Base-by-base conservation (phyloP, 2,113 vertebrate species). In the Peucedramus taeniatus region DNA sequence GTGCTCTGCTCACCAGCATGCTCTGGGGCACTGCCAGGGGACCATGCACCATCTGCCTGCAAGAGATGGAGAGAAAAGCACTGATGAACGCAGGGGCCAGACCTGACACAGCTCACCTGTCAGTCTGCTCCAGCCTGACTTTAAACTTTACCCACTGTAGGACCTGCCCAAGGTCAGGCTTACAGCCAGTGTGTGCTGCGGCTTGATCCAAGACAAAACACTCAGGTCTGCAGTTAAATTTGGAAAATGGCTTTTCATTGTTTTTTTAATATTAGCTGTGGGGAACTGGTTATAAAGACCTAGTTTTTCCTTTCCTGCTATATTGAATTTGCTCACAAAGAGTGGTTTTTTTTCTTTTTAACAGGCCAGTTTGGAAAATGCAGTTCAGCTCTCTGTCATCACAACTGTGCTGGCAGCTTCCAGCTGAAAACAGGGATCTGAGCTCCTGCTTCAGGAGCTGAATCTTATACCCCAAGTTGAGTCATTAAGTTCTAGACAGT, bases 11-110 rank as follows among this genome's bases (percentile, higher is more conserved):
- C 33, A 31, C 61, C 21, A 1, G 18, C 0, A 0, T 23, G 12
- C 33, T 44, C 26, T 82, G 30, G 30, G 24, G 3, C 35, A n/a
- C 56, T 28, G 33, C 30, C 27, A 28, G 24, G n/a, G 54, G 24
- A 33, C 39, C 6, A 1, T 4, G 7, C 0, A 0, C 47, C 3
- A 0, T 3, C 37, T n/a, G 30, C 50, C 68, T 57, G 42, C 28
- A 18, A 18, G 56, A 70, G 35, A 13, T 30, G 37, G 39, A 56
- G 47, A 69, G 27, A 42, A 51, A 35, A 57, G 54, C 1, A 1
- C 23, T 10, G 45, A 3, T 50, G n/a, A 37, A 37, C 1, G 3
- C 60, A 47, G 54, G 27, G 33, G 13, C 45, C n/a, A 65, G 33
- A 65, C 8, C 60, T 65, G 72, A 22, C 47, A 31, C 64, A 47